Evolutionary conservation across 2,797 vertebrate species (phyloP).

Genomic region (Melanotaenia maccullochi): DNA sequence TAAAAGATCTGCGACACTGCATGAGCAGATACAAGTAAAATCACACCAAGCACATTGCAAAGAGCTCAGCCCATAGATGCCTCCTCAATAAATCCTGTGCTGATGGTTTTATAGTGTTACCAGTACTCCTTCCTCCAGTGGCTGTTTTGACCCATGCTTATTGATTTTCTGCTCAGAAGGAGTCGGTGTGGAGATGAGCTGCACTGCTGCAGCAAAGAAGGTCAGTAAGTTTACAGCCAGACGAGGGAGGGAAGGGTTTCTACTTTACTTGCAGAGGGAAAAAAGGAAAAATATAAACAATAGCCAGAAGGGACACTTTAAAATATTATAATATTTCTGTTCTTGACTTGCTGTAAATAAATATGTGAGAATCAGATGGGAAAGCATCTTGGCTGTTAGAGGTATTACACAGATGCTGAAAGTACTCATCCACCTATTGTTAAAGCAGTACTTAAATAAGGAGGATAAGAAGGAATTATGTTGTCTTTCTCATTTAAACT

Average conservation of each 20-base stretch:
- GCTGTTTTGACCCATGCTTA: conserved; percentile 70
- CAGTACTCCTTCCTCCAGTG: conserved; percentile 58
- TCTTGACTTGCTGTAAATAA: conserved; percentile 8
- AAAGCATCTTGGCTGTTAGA: not conserved
- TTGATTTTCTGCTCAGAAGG: conserved; percentile 73
- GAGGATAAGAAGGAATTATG: not conserved
- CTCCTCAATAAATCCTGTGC: conserved; percentile 50
- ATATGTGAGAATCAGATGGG: not conserved
- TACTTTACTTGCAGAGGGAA: conserved; percentile 24
- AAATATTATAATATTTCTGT: conserved; percentile 24
- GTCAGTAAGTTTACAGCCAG: conserved; percentile 74
- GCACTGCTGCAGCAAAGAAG: conserved; percentile 64
- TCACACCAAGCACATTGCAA: conserved; percentile 7
- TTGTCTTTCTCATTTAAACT: not conserved
- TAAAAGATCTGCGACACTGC: not conserved
- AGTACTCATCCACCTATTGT: not conserved
- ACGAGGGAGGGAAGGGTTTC: conserved; percentile 55
- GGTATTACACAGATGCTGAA: not conserved
- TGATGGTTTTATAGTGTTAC: conserved; percentile 65
- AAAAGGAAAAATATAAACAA: conserved; percentile 35
- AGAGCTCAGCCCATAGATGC: not conserved
- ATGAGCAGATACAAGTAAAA: conserved; percentile 4
- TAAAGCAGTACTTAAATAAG: not conserved
- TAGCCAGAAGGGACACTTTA: conserved; percentile 22
- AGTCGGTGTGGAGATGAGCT: conserved; percentile 71